Percentiles rank a stretch among this genome's conserved stretches.
Conservation (phyloP, 2,113 vertebrate species). For the Hystrix cristata region DNA sequence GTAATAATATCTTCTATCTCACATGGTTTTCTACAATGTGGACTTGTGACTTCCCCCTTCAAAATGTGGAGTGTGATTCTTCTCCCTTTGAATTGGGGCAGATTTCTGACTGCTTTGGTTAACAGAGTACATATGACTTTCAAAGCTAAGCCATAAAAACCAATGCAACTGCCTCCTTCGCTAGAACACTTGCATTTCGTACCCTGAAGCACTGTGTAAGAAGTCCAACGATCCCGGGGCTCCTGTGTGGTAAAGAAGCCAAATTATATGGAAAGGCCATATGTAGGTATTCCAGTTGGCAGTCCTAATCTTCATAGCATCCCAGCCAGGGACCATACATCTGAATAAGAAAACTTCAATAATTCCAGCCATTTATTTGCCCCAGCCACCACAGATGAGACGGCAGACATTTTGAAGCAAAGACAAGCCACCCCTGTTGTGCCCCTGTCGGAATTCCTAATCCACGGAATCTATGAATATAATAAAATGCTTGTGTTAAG, state of each 20-base stretch:
- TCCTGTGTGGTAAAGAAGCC: not conserved
- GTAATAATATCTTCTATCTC: not conserved
- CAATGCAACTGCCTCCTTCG: not conserved
- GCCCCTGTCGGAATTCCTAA: not conserved
- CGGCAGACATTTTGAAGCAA: not conserved
- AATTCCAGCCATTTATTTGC: constrained; percentile 2
- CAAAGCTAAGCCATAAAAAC: not conserved
- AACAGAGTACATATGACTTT: not conserved
- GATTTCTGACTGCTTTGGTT: not conserved
- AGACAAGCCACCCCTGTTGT: not conserved
- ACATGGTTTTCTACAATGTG: not conserved
- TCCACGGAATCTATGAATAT: not conserved
- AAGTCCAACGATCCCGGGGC: not conserved
- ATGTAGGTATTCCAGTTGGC: not conserved
- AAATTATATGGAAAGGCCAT: not conserved
- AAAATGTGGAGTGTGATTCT: not conserved
- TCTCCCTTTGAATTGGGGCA: not conserved
- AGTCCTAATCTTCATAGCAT: constrained; percentile 28
- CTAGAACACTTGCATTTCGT: not conserved
- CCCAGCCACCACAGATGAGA: not conserved
- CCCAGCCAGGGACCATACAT: not conserved
- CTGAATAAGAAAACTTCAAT: constrained; percentile 32
- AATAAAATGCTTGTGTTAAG: constrained; percentile 46
- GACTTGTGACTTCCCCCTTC: not conserved
- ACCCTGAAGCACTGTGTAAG: not conserved